phyloP scores from a whole-genome alignment of 2,797 vertebrate genomes.

The Malurus splendens region DNA sequence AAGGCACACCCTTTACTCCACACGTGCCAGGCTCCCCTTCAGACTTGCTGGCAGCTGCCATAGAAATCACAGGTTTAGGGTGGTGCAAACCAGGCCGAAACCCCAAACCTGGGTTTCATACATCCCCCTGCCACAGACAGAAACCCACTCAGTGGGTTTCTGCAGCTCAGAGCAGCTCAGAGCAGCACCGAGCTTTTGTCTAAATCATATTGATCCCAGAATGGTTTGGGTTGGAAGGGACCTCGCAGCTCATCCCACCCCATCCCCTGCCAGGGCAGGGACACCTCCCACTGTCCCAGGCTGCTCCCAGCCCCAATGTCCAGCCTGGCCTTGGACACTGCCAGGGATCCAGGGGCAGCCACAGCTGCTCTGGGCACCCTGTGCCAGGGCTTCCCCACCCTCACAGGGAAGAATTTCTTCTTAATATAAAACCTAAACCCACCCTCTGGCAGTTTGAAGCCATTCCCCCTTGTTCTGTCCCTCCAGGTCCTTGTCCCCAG shows the following conservation, averaged over 20 bases:
- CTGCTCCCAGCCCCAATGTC: fast-evolving
- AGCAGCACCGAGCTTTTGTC: neutral
- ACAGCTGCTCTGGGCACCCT: neutral
- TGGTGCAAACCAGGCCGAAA: neutral
- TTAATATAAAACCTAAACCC: too few relatives aligned
- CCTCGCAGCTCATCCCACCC: neutral
- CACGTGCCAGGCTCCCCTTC: fast-evolving
- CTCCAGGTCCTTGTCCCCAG: fast-evolving
- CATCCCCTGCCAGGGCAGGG: neutral
- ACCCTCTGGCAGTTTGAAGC: neutral
- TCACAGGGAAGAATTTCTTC: fast-evolving
- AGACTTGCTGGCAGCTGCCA: neutral
- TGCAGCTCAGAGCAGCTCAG: too few relatives aligned
- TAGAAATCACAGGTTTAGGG: neutral
- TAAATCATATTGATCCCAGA: too few relatives aligned
- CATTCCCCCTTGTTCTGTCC: fast-evolving
- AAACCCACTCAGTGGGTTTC: neutral
- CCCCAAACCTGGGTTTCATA: neutral
- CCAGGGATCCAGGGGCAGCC: neutral
- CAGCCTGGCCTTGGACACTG: neutral
- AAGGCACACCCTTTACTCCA: neutral
- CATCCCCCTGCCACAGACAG: neutral
- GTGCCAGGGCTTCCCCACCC: neutral
- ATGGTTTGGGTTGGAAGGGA: neutral
- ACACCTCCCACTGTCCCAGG: fast-evolving